Percentiles rank a stretch among this genome's conserved stretches.
These are phyloP conservation scores for Chaetops frenatus DNA, from an alignment of 2,113 vertebrate species.

Conservation along the genomic window DNA sequence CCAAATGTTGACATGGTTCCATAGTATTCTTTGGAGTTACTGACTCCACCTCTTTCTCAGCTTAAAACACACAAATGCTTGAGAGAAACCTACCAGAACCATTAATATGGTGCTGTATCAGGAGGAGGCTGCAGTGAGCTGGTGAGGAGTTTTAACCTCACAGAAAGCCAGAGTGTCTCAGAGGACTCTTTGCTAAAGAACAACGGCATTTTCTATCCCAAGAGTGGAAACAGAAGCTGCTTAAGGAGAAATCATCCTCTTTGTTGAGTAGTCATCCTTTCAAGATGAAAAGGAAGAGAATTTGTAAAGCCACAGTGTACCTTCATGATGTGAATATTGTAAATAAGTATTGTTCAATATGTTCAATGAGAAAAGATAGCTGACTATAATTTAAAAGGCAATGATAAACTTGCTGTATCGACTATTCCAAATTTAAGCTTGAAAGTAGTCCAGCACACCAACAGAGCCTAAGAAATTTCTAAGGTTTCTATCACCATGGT, in stretches of 20 bases:
- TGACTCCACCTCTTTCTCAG: not conserved
- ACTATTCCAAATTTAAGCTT: not conserved
- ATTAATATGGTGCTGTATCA: not conserved
- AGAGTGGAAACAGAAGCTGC: not conserved
- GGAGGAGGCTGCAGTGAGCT: not conserved
- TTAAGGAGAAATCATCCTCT: not conserved
- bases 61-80: not conserved
- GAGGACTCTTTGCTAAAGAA: not conserved
- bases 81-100: not conserved
- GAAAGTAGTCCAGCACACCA: not conserved
- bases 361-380: not conserved
- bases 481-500: slow-evolving; percentile 16
- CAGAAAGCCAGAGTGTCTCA: not conserved
- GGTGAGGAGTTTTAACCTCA: not conserved
- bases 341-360: not conserved
- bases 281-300: not conserved
- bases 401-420: not conserved
- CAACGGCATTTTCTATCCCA: not conserved
- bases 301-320: not conserved
- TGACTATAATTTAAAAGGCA: not conserved
- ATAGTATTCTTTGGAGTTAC: not conserved
- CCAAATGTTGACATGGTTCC: not conserved
- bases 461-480: not conserved
- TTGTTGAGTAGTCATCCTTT: not conserved
- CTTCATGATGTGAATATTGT: not conserved